Percentiles rank a stretch among this genome's conserved stretches.
These are phyloP conservation scores for Euzophera pinguis DNA, from an alignment of 2,888 invertebrate species.

Conservation along the genomic window DNA sequence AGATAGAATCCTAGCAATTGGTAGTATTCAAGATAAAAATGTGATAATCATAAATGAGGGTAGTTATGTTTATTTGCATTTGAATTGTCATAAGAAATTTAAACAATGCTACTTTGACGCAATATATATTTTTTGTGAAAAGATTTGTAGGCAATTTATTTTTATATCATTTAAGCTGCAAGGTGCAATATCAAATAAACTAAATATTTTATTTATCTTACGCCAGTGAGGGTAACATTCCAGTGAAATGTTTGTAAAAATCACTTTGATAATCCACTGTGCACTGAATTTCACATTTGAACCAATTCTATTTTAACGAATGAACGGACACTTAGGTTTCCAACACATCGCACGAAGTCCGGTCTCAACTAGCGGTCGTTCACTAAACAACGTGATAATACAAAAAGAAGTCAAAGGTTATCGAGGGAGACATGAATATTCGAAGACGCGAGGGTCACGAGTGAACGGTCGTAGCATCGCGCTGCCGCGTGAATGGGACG, in stretches of 20 bases:
- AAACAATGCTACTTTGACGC: not conserved
- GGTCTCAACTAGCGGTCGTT: slow-evolving; percentile 55
- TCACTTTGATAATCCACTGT: slow-evolving; percentile 67
- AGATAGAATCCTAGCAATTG: not conserved
- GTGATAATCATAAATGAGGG: not conserved
- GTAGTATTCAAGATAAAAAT: not conserved
- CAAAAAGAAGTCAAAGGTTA: slow-evolving; percentile 77
- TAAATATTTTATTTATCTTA: slow-evolving; percentile 55
- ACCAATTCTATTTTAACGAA: slow-evolving; percentile 43
- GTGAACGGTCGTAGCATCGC: slow-evolving; percentile 73
- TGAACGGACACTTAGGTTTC: slow-evolving; percentile 63
- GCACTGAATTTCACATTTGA: slow-evolving; percentile 67
- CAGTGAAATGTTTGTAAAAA: slow-evolving; percentile 54
- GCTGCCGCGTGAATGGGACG: slow-evolving; percentile 74
- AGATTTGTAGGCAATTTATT: not conserved
- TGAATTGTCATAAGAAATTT: too few species aligned
- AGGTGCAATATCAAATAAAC: slow-evolving; percentile 29
- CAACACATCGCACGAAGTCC: slow-evolving; percentile 69
- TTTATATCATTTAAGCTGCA: not conserved
- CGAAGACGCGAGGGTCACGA: slow-evolving; percentile 79
- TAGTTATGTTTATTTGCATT: not conserved
- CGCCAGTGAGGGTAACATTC: slow-evolving; percentile 64
- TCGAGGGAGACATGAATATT: slow-evolving; percentile 78
- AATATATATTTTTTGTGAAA: too few species aligned
- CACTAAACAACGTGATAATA: slow-evolving; percentile 75